Base-by-base conservation (phyloP, 2,797 vertebrate species). In the Leptatherina wallacei region DNA sequence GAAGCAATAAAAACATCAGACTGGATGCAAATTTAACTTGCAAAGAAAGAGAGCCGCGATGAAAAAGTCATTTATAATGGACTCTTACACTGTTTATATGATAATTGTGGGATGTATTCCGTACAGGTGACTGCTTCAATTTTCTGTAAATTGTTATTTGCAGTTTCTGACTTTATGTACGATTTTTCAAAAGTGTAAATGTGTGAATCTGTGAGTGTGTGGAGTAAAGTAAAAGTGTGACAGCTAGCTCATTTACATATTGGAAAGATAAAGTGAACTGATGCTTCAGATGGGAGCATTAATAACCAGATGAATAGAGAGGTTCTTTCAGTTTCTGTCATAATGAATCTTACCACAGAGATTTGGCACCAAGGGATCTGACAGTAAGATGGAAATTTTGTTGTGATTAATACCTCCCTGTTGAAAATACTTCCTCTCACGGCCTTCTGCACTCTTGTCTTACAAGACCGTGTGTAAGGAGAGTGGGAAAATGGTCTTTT, bases 371-470 rank as follows among this genome's bases (percentile, higher is more conserved):
- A 70, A 72, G 75, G 84, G 77, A 82, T 27, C 78, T 77, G 85
- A 88, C 83, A 81, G 79, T 79, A 79, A 80, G 77, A 85, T 52
- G 6, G 84, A 90, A 89, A 75, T 77, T 80, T 81, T 86, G 74
- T 76, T 71, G 77, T 89, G 88, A 90, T 91, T 86, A 89, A 93
- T 92, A 77, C 73, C 32, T 83, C 61, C 59, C 65, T 73, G 80
- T 78, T 81, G 87, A 81, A 88, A 91, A 73, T 73, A 66, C 73
- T 89, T 85, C 61, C 73, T 85, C 72, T 73, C 70, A 30, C 13
- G 2, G 67, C 60, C 55, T 77, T 40, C 61, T 33, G 52, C 54
- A 51, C 73, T 73, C 55, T 76, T 77, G 62, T 69, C 12, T 54
- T 69, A 42, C 71, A 72, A 80, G 61, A 75, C 57, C 6, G 72